Conservation (phyloP, 2,797 vertebrate species). For the Melopsittacus undulatus region DNA sequence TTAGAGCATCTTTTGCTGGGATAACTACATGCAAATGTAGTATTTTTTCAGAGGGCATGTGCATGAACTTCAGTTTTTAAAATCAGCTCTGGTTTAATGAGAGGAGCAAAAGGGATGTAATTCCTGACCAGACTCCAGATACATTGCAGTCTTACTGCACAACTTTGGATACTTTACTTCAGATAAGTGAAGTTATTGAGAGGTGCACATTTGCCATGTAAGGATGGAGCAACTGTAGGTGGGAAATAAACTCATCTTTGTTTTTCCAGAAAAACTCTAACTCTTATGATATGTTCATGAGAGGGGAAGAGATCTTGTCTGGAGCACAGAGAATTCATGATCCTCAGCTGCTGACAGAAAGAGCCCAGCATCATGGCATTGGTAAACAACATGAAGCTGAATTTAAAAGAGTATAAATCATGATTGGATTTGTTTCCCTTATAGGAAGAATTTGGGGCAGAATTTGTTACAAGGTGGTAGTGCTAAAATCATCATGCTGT, state of each 20-base stretch:
- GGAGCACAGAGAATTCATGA: slow-evolving; percentile 97
- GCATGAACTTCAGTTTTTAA: neutral
- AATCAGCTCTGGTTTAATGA: neutral
- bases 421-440: neutral
- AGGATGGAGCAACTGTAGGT: neutral
- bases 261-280: slow-evolving; percentile 92
- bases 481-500: neutral
- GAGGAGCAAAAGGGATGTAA: neutral
- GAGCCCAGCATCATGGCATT: slow-evolving; percentile 91
- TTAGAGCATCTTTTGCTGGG: neutral
- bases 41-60: neutral
- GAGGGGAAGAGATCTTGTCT: slow-evolving; percentile 97
- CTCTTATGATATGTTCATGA: slow-evolving; percentile 99
- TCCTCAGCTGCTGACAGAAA: slow-evolving; percentile 91
- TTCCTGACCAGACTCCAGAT: neutral
- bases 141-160: neutral
- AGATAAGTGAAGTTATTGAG: neutral
- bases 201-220: neutral
- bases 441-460: neutral
- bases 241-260: neutral
- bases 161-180: neutral
- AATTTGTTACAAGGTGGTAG: neutral
- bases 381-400: slow-evolving; percentile 75
- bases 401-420: neutral
- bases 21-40: neutral